phyloP scores from a whole-genome alignment of 2,797 vertebrate species.

The Sciurus carolinensis region DNA sequence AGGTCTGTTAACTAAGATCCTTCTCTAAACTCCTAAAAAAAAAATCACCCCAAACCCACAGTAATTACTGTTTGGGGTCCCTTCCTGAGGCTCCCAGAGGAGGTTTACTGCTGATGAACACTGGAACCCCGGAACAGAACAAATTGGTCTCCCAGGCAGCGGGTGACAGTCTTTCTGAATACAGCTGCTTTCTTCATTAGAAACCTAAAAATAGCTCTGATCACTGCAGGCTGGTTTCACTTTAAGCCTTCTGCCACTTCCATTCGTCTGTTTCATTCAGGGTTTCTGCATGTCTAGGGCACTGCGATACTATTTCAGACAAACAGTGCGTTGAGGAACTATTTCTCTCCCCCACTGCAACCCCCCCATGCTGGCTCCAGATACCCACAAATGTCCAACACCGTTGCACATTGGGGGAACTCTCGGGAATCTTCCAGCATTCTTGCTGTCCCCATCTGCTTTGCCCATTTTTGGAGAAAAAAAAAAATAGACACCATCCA shows the following conservation, averaged over 20 bases:
- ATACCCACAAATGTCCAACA: constrained; percentile 84
- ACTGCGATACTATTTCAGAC: constrained; percentile 88
- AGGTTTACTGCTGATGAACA: constrained; percentile 83
- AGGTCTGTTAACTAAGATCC: constrained; percentile 41
- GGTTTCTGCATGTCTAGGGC: constrained; percentile 85
- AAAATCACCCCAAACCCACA: background rate
- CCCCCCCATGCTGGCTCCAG: constrained; percentile 79
- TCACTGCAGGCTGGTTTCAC: constrained; percentile 88
- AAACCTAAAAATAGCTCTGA: constrained; percentile 89
- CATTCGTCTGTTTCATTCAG: constrained; percentile 89
- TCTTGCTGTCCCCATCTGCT: constrained; percentile 79
- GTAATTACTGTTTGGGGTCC: constrained; percentile 33
- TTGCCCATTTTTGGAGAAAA: constrained; percentile 83
- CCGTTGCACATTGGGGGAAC: constrained; percentile 77
- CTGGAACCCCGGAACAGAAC: constrained; percentile 85
- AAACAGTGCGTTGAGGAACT: constrained; percentile 86
- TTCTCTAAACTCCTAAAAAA: constrained; percentile 12
- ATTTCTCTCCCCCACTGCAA: constrained; percentile 82
- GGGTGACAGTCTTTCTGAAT: constrained; percentile 86
- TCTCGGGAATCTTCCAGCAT: constrained; percentile 82
- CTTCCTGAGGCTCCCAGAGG: constrained; percentile 68
- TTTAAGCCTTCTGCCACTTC: constrained; percentile 88
- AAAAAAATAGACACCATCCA: constrained; percentile 79
- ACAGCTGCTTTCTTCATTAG: constrained; percentile 90
- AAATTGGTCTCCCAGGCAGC: constrained; percentile 87